A percentile compares a stretch with the other conserved stretches of the same genome.
phyloP scores from a whole-genome alignment of 1,140 invertebrate genomes.

The Pogonomyrmex californicus region DNA sequence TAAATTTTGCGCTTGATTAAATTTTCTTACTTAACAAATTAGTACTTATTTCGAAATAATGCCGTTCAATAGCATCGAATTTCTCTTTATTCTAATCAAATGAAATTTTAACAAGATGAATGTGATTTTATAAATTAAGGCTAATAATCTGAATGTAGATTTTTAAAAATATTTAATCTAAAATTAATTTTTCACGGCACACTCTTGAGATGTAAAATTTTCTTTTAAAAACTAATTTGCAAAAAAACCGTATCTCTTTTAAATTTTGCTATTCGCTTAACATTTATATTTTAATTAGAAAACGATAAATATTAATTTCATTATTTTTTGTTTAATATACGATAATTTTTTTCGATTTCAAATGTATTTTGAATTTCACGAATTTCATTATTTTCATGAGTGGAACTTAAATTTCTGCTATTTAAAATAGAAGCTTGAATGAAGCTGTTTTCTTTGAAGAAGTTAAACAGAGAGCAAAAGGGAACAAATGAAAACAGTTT shows the following conservation, averaged over 20 bases:
- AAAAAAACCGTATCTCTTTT: neutral
- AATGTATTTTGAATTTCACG: neutral
- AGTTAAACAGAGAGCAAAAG: neutral
- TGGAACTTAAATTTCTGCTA: neutral
- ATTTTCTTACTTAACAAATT: neutral
- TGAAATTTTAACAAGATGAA: neutral
- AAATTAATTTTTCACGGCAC: neutral
- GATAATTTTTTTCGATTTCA: neutral
- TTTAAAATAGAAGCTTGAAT: neutral
- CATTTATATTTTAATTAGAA: neutral
- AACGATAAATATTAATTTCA: neutral
- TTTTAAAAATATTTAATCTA: neutral
- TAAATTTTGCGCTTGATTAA: neutral
- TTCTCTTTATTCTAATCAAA: neutral
- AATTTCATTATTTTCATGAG: neutral
- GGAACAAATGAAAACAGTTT: neutral
- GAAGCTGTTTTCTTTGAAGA: neutral
- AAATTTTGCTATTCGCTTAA: neutral
- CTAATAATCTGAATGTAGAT: neutral
- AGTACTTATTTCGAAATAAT: neutral
- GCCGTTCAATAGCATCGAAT: no score
- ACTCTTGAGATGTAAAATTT: neutral
- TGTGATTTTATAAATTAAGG: neutral
- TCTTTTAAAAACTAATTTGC: neutral
- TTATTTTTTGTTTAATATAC: neutral